Conservation (phyloP, 1,140 invertebrate species). For the Teleogryllus occipitalis region DNA sequence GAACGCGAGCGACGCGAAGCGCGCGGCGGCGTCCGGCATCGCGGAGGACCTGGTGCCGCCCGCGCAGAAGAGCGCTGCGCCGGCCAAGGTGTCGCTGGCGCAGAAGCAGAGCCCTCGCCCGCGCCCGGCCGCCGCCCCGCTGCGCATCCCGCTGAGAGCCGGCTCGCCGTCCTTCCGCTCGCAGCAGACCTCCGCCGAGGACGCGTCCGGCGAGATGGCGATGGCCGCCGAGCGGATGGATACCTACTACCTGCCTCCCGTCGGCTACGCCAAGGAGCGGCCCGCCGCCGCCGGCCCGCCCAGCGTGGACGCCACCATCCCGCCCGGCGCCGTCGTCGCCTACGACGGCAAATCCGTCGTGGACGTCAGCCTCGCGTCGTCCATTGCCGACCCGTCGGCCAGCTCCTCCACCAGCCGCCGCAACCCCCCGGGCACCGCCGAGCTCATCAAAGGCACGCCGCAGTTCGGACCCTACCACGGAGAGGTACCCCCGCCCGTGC, state of each 20-base stretch:
- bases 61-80: slow-evolving; percentile 25
- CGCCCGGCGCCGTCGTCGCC: slow-evolving; percentile 41
- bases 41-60: slow-evolving; percentile 15
- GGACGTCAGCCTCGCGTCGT: slow-evolving; percentile 48
- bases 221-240: slow-evolving; percentile 61
- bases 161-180: slow-evolving; percentile 21
- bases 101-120: slow-evolving; percentile 27
- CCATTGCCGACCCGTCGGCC: slow-evolving; percentile 37
- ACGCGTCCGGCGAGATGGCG: slow-evolving; percentile 44
- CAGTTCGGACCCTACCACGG: slow-evolving; percentile 63
- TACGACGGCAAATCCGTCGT: slow-evolving; percentile 64
- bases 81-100: slow-evolving; percentile 40
- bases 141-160: slow-evolving; percentile 11
- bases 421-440: slow-evolving; percentile 41
- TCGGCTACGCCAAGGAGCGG: slow-evolving; percentile 26
- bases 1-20: slow-evolving; percentile 35
- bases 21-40: slow-evolving; percentile 27
- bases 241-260: slow-evolving; percentile 58
- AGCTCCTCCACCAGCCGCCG: slow-evolving; percentile 30
- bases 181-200: slow-evolving; percentile 28
- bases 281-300: slow-evolving; percentile 29
- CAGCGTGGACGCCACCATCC: slow-evolving; percentile 31
- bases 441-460: slow-evolving; percentile 51
- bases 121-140: slow-evolving; percentile 15
- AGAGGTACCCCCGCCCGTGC: slow-evolving; percentile 51